Conservation (phyloP, 2,113 vertebrate genomes). For the Hemiscyllium ocellatum region DNA sequence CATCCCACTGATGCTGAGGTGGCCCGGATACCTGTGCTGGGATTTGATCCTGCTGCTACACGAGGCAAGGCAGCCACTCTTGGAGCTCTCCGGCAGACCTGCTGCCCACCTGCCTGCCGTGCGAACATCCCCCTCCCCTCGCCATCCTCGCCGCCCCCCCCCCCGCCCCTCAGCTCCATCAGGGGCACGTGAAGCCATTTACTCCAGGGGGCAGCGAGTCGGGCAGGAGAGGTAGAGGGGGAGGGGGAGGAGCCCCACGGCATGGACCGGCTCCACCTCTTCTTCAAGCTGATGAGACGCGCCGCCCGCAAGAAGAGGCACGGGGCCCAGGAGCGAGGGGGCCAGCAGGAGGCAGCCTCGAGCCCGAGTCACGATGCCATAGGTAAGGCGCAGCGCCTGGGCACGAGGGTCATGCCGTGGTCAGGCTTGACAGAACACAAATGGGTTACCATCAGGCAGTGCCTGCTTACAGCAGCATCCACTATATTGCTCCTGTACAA, state of each 20-base stretch:
- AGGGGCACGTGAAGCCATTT: neutral
- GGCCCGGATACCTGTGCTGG: neutral
- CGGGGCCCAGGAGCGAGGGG: neutral
- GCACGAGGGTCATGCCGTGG: neutral
- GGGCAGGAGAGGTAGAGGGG: neutral
- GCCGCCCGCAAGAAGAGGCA: neutral
- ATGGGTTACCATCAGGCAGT: neutral
- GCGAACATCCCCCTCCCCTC: neutral
- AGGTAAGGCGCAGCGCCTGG: neutral
- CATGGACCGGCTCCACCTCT: neutral
- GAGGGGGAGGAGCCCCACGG: neutral
- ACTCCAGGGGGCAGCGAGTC: neutral
- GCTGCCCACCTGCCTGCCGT: neutral
- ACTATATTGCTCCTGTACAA: neutral
- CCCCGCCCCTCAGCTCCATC: too few species aligned
- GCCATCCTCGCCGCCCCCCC: too few species aligned
- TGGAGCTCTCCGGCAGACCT: neutral
- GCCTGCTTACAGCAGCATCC: neutral
- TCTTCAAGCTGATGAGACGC: conserved; percentile 2
- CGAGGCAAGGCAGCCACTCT: neutral
- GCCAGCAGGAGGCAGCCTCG: neutral
- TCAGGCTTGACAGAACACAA: neutral
- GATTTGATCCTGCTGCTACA: neutral
- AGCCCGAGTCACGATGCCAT: too few species aligned
- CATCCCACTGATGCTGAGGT: neutral